Evolutionary conservation across 2,113 vertebrate genomes (phyloP), one percentile per base, ranked within the genome.

Genomic region (Amphiprion ocellaris): DNA sequence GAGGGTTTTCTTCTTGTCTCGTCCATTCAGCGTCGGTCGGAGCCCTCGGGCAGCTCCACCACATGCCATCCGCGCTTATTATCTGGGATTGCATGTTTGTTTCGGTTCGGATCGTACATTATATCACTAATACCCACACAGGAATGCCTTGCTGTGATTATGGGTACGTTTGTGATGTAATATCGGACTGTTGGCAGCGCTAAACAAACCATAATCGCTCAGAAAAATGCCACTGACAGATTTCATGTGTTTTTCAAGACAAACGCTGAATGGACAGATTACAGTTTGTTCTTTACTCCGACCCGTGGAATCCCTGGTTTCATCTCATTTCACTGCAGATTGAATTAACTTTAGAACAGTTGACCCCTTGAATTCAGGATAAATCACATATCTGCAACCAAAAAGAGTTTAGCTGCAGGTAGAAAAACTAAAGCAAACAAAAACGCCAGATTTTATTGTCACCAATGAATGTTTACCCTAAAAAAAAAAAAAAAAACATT

Each of bases 101-200:
- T 69, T 56, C 67, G 9, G 52, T 44, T 69, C 3, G 41, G 39
- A 69, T 28, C 39, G 39, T 14, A 37, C 24, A 56, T 69, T 41
- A 46, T 56, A 56, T 69, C 49, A n/a, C 49, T 50, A 19, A 50
- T 50, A 50, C 53, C 53, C 52, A 46, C 26, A 37, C 17, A 56
- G 24, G 56, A 23, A 69, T 69, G 44, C 53, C 26, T 69, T 24
- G 15, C 17, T 44, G 67, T 28, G 53, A 56, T 69, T 69, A 56
- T n/a, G 52, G 66, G 66, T 37, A 33, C 19, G 55, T 16, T 28
- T 44, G 17, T 69, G 66, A 56, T 69, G 67, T 56, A 69, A 69
- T 69, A 46, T 56, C 56, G 11, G 7, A 10, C 53, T 28, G 67
- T 10, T 69, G 37, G 53, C 66, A 69, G 52, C 37, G 44, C 53